These are phyloP conservation scores for Drosophila macrospina DNA, from an alignment of 2,888 invertebrate genomes.

Conservation along the genomic window DNA sequence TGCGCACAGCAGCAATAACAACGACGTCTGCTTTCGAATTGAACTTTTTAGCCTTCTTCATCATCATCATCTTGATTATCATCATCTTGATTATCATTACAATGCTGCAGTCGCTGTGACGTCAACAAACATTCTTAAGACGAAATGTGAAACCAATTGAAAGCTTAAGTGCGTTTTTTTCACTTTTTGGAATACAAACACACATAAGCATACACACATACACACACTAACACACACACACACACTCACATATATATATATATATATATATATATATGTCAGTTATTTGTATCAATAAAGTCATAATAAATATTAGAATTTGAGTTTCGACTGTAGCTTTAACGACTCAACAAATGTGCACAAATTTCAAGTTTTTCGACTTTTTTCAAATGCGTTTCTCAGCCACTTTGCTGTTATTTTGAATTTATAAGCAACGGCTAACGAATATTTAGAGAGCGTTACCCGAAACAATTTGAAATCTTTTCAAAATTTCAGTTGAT, in stretches of 20 bases:
- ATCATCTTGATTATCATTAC: not conserved
- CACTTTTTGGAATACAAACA: conserved; percentile 5
- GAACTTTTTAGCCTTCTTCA: conserved; percentile 38
- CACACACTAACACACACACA: conserved; percentile 10
- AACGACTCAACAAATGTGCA: conserved; percentile 7
- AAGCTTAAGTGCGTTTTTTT: conserved; percentile 34
- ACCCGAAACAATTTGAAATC: conserved; percentile 5
- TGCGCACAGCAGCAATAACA: conserved; percentile 33
- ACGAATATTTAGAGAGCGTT: conserved; percentile 1
- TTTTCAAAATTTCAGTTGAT: not conserved
- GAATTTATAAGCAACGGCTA: not conserved
- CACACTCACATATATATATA: not conserved
- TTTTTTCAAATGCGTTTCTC: conserved; percentile 16
- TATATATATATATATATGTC: not conserved
- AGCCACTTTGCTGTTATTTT: not conserved
- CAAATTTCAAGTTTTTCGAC: conserved; percentile 43
- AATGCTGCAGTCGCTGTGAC: conserved; percentile 33
- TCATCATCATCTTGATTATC: conserved; percentile 5
- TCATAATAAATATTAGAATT: conserved; percentile 3
- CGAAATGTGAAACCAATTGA: conserved; percentile 52
- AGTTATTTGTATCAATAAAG: conserved; percentile 3
- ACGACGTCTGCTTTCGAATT: conserved; percentile 63
- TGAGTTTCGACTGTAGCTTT: conserved; percentile 5
- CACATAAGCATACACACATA: conserved; percentile 6
- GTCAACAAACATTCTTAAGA: conserved; percentile 46